phyloP scores from a whole-genome alignment of 64 coral and sea anemone species.

The Actinia tenebrosa region DNA sequence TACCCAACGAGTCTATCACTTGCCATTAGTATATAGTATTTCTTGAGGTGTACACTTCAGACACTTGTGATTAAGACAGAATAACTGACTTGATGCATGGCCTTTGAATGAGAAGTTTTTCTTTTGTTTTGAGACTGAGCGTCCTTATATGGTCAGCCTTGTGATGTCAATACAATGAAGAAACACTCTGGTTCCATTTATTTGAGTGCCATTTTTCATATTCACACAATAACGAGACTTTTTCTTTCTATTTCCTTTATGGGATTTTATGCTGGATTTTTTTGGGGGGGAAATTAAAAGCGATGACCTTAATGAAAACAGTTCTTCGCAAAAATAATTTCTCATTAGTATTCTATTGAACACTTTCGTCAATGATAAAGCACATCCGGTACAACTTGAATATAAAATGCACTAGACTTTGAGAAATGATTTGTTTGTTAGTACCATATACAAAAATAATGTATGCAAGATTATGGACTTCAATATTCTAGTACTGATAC shows the following conservation, averaged over 20 bases:
- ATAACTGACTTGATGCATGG: neutral
- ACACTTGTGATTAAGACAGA: neutral
- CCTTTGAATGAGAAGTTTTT: neutral
- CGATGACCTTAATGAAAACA: neutral
- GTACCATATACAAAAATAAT: neutral
- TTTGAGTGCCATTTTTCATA: conserved; percentile 9
- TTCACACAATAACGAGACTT: neutral
- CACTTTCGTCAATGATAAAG: neutral
- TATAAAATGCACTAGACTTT: conserved; percentile 15
- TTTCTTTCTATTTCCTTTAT: neutral
- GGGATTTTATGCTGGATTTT: neutral
- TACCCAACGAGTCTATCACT: neutral
- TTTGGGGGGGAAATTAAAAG: neutral
- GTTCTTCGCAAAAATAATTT: neutral
- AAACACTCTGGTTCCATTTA: neutral
- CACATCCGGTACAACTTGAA: neutral
- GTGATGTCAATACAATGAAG: neutral
- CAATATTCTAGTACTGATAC: neutral
- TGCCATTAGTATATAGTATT: neutral
- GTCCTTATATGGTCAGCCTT: neutral
- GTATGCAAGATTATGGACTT: neutral
- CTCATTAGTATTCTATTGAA: conserved; percentile 20
- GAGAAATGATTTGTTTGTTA: neutral
- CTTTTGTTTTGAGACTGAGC: neutral
- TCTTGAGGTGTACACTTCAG: neutral